Percentiles rank a stretch among this genome's conserved stretches.
Evolutionary conservation across 2,888 invertebrate genomes (phyloP).

Genomic region (Cantharis rufa): DNA sequence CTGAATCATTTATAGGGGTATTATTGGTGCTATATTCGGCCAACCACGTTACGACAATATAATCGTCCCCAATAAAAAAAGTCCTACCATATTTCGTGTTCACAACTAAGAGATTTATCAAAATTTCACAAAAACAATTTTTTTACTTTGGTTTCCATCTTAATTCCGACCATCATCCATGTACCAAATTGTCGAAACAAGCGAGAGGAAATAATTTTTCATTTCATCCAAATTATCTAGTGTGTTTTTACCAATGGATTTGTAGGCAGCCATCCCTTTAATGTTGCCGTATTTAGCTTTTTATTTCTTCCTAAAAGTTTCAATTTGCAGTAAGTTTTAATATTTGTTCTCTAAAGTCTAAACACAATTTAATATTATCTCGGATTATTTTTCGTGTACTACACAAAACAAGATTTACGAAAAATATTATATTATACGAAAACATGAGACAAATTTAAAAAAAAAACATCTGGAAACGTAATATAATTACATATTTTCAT

Average conservation of each 20-base stretch:
- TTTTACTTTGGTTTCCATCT: not conserved
- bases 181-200: not conserved
- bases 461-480: not conserved
- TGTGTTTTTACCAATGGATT: not conserved
- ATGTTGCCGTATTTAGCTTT: not conserved
- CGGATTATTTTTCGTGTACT: not conserved
- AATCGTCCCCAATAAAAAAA: slow-evolving; percentile 6
- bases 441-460: not conserved
- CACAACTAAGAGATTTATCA: not conserved
- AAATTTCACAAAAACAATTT: not conserved
- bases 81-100: not conserved
- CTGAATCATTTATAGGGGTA: slow-evolving; percentile 28
- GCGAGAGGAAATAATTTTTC: not conserved
- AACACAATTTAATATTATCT: not conserved
- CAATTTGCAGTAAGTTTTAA: not conserved
- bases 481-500: not conserved
- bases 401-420: not conserved
- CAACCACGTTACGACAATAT: slow-evolving; percentile 15
- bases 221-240: not conserved
- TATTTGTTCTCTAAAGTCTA: not conserved
- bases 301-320: not conserved
- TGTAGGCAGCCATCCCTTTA: not conserved
- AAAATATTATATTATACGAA: not conserved
- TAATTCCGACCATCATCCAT: not conserved
- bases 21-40: slow-evolving; percentile 22